Base-by-base conservation (phyloP, 2,888 invertebrate genomes). In the Diachrysia chrysitis region DNA sequence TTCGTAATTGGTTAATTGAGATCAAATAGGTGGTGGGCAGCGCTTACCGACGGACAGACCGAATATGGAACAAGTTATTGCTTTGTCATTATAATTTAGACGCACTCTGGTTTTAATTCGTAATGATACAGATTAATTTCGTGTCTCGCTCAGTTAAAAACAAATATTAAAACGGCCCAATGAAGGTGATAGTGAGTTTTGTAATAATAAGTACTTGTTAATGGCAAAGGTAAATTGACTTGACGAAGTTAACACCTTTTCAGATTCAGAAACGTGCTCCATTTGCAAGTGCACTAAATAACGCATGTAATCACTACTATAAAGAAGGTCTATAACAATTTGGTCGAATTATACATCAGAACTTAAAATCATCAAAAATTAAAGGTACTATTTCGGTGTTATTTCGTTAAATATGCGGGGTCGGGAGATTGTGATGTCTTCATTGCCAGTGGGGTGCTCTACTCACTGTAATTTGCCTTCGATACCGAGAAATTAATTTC, bases 401-500 rank as follows among this genome's bases (percentile, higher is more conserved):
- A 64, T 51, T 68, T 71, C 25, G 48, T 68, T 67, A 69, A 71
- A 72, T 48, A 67, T 65, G 58, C 63, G 57, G 63, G 55, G 58
- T 67, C 59, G 58, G 57, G 51, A 42, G 42, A 42, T 67, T 58
- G 67, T 63, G 67, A 73, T 71, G 67, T 80, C 73, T 81, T 77
- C 71, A 82, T 61, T 53, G 71, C 67, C 77, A 69, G 68, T 73
- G 68, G 66, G 76, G 69, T 56, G 71, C 76, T 58, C 72, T 55
- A 84, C 83, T 85, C 86, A 82, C 89, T 91, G 88, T 91, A 94
- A 95, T 95, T 95, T 94, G 76, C 82, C 71, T 82, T 83, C 92
- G 91, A 92, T 94, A 92, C 92, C 87, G 86, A 88, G 93, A 94
- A 95, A 95, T 95, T 95, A 95, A 95, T 95, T 94, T 92, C 77